Evolutionary conservation across 2,888 invertebrate species (phyloP).

Genomic region (Eremobia ochroleuca): DNA sequence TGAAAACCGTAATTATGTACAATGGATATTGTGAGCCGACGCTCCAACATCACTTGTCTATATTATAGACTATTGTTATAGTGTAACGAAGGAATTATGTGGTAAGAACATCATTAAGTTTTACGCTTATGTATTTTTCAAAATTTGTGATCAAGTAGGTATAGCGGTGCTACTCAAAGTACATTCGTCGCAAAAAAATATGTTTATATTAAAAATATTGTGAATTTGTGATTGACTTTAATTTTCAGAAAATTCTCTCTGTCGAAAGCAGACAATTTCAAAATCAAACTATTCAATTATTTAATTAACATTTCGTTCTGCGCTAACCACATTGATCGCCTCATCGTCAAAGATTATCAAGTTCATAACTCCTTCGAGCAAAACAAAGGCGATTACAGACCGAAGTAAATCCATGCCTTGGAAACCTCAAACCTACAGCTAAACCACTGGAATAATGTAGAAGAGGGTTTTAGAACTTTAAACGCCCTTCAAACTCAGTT

Average conservation of each 20-base stretch:
- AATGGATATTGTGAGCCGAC: neutral
- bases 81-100: neutral
- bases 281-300: constrained; percentile 33
- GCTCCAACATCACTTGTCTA: neutral
- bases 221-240: constrained; percentile 1
- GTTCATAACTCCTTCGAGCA: constrained; percentile 48
- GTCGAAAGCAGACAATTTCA: constrained; percentile 14
- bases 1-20: neutral
- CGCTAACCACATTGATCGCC: constrained; percentile 19
- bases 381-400: constrained; percentile 58
- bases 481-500: constrained; percentile 42
- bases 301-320: constrained; percentile 35
- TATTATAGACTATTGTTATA: neutral
- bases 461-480: constrained; percentile 47
- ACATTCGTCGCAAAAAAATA: neutral
- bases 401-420: constrained; percentile 49
- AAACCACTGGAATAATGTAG: constrained; percentile 50
- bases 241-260: neutral
- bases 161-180: neutral
- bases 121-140: neutral
- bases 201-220: neutral
- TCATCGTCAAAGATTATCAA: constrained; percentile 55
- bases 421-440: constrained; percentile 46
- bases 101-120: neutral
- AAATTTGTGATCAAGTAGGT: neutral